Evolutionary conservation across 2,113 vertebrate genomes (phyloP), one percentile per base, ranked within the genome.

Genomic region (Bufo bufo): DNA sequence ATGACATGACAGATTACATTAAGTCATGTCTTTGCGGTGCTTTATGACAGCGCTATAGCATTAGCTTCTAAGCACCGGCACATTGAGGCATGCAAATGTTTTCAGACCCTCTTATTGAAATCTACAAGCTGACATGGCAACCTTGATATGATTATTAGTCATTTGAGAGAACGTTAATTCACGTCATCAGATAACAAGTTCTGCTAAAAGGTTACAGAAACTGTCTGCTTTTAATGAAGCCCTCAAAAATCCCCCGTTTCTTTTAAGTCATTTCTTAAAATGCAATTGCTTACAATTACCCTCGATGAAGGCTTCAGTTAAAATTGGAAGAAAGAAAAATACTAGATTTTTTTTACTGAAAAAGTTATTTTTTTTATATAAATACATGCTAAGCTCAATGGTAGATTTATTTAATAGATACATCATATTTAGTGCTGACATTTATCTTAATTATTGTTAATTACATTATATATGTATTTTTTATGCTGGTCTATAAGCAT

Each of bases 1-100:
- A 98, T 97, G 97, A 98, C 98, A 99, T 97, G 97, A 98, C 97
- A 98, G 97, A 98, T 98, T 97, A 98, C 97, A 98, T 98, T 98
- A 98, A 98, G 96, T 97, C 97, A 96, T 95, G 96, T 97, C 97
- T 96, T 97, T 93, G 93, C 93, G 91, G 94, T 95, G 95, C 96
- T 98, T 98, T 97, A 97, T 97, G 96, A 95, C 94, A 95, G 96
- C 94, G 90, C 94, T 94, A 95, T 96, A 94, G 97, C 97, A 97
- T 99, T 98, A 98, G 97, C 97, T 96, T 97, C 97, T 99, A 97
- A 98, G 96, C 96, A 96, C 94, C 93, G 95, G 96, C 96, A 95
- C 94, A 96, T 95, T 90, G 94, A 96, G 95, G 95, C 97, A 98
- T 99, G 97, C 97, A 98, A 98, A 99, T 98, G 95, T 95, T 96